Evolutionary conservation across 2,797 vertebrate genomes (phyloP).

Genomic region (Paguma larvata): DNA sequence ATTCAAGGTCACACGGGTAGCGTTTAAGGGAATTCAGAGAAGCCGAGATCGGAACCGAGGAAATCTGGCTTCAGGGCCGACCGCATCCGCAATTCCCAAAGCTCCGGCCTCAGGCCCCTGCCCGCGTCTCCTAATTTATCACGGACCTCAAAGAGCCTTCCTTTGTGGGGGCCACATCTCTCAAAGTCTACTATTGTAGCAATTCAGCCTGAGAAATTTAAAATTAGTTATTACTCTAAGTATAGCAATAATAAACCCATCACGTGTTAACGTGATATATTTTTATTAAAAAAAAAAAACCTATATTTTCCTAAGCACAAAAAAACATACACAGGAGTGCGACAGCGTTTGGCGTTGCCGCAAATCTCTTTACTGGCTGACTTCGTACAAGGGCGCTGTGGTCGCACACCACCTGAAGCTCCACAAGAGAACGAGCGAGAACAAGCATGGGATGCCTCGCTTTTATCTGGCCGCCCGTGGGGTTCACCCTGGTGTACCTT

Average conservation of each 20-base stretch:
- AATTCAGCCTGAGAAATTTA: neutral
- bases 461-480: neutral
- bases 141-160: neutral
- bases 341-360: neutral
- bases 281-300: neutral
- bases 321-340: neutral
- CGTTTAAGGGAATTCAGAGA: neutral
- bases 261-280: neutral
- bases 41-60: neutral
- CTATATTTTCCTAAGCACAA: neutral
- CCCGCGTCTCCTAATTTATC: neutral
- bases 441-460: neutral
- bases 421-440: neutral
- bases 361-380: neutral
- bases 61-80: neutral
- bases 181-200: neutral
- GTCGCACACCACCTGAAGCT: neutral
- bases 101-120: neutral
- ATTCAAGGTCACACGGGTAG: neutral
- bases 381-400: neutral
- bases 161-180: neutral
- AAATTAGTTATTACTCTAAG: neutral
- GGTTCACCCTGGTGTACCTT: neutral
- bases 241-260: neutral
- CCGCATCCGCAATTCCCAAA: neutral